Percentiles rank a stretch among this genome's conserved stretches.
These are phyloP conservation scores for Caenorhabditis brenneri DNA, from an alignment of 1,140 invertebrate species.

Conservation along the genomic window DNA sequence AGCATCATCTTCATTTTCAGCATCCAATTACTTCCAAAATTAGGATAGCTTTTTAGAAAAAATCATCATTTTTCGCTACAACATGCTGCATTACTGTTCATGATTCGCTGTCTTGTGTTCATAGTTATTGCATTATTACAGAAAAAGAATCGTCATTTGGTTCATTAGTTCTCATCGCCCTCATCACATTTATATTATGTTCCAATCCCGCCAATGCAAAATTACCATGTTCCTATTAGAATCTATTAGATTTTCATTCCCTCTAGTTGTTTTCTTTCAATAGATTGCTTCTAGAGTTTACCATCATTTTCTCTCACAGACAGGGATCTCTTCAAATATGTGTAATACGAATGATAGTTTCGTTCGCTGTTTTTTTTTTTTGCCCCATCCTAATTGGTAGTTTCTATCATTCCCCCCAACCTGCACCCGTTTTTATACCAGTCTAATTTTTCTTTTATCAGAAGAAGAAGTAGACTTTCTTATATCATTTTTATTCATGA, in stretches of 20 bases:
- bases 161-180: neutral
- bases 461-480: neutral
- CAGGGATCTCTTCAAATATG: neutral
- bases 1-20: neutral
- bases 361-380: too few species aligned
- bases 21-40: neutral
- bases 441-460: neutral
- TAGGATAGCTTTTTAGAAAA: neutral
- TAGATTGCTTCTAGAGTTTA: neutral
- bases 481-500: slow-evolving; percentile 12
- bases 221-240: slow-evolving; percentile 10
- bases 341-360: slow-evolving; percentile 8
- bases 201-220: neutral
- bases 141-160: neutral
- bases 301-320: neutral
- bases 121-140: neutral
- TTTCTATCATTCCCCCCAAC: neutral
- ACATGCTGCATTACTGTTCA: neutral
- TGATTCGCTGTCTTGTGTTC: neutral
- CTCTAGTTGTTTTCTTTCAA: neutral
- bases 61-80: neutral
- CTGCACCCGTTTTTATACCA: slow-evolving; percentile 24
- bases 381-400: neutral
- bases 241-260: neutral
- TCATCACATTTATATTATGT: neutral